These are phyloP conservation scores for Tanaodytes sp. DNA, from an alignment of 2,888 invertebrate genomes.

Conservation along the genomic window DNA sequence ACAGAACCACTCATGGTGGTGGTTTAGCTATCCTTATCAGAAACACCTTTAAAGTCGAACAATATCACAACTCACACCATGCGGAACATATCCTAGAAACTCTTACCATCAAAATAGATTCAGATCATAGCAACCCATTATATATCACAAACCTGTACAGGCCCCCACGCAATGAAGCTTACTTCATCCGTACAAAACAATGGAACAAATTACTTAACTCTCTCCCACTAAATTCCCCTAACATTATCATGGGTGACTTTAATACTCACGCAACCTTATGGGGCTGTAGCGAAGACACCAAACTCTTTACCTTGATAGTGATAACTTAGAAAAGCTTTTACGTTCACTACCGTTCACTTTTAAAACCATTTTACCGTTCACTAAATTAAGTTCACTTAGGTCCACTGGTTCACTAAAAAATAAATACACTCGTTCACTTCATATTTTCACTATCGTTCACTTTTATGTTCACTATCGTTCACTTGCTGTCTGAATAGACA, in stretches of 20 bases:
- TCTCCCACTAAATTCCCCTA: not conserved
- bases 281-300: no score
- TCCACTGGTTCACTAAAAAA: no score
- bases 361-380: no score
- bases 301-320: no score
- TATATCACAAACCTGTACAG: conserved; percentile 19
- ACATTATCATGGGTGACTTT: conserved; percentile 17
- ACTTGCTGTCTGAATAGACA: no score
- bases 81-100: conserved; percentile 13
- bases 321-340: no score
- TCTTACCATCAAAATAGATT: conserved; percentile 12
- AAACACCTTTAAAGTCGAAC: not conserved
- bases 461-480: no score
- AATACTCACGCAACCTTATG: not conserved
- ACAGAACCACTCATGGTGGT: not conserved
- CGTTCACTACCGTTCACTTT: no score
- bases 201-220: conserved; percentile 18
- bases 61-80: not conserved
- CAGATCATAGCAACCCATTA: not conserved
- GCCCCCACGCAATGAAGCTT: conserved; percentile 5
- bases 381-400: no score
- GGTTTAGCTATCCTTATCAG: not conserved
- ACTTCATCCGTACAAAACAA: conserved; percentile 1
- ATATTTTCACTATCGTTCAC: no score
- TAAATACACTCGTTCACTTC: no score